Base-by-base conservation (phyloP, 2,797 vertebrate genomes). In the Gymnodraco acuticeps region DNA sequence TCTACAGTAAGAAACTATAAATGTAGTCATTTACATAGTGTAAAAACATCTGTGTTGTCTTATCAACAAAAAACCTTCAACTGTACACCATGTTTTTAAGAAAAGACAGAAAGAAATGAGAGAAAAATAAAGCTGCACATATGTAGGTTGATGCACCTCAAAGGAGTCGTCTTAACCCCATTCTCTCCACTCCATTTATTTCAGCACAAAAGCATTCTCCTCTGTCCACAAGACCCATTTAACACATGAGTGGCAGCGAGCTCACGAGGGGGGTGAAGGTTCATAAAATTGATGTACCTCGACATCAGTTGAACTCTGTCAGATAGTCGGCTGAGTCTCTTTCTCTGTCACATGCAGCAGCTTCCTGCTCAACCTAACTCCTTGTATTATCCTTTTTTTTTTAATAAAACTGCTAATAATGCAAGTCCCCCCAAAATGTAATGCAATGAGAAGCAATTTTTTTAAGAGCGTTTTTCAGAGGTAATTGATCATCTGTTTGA, bases 191-290 rank as follows among this genome's bases (percentile, higher is more conserved):
- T 67, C 87, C 87, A 90, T 92, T 92, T 91, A 86, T 89, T 89
- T 83, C 82, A 70, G 81, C 88, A 91, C 92, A 91, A 90, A 91
- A 76, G 78, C 85, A 69, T 85, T 89, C 84, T 84, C 82, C 54
- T 87, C 87, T 72, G 83, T 90, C 92, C 89, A 87, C 87, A 87
- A 87, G 87, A 92, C 53, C 89, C 84, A 93, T 93, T 93, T 92
- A 92, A 90, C 87, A 92, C 90, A 91, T 90, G 90, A 90, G 85
- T 89, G 88, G 89, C 90, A 84, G 90, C 62, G 15, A 83, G 78
- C 72, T 81, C 43, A 50, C 8, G 1, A 53, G 54, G 74, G 62
- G 73, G 66, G 68, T 60, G 70, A 80, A 51, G 87, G 89, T 85
- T 89, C 89, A 88, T 91, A 83, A 93, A 92, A 86, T 63, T 87